Evolutionary conservation across 2,113 vertebrate genomes (phyloP), one percentile per base, ranked within the genome.

Genomic region (Calyptomena viridis): DNA sequence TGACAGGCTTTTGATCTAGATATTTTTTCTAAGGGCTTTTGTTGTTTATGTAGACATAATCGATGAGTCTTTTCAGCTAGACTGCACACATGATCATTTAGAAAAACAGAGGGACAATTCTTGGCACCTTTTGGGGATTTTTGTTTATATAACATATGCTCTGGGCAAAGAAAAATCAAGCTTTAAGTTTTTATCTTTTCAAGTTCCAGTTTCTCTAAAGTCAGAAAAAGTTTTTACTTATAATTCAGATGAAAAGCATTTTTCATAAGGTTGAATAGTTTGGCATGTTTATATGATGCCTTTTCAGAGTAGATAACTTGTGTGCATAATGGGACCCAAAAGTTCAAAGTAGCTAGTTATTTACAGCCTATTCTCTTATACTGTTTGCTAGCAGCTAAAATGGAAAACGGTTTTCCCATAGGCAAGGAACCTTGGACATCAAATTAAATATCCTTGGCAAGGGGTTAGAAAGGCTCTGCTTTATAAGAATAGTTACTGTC

Each of bases 1-100:
- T 97, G 95, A 96, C 91, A 97, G 93, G 93, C 96, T 97, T 97
- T 97, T 97, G 96, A 97, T 97, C 95, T 97, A 95, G 94, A 95
- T 95, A 95, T 94, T 97, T 97, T 97, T 97, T 96, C 91, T 95
- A 96, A 91, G 79, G 77, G 89, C 91, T 96, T 97, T 97, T 96
- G 96, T 97, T 97, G 96, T 97, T 98, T 97, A 96, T 93, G 86
- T 96, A 95, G 96, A 89, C 96, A 97, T 97, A 97, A 98, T 97
- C 96, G 95, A 98, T 97, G 97, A 96, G 95, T 97, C 90, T 95
- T 96, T 97, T 96, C 94, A 95, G 91, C 93, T 97, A 97, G 95
- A 94, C 89, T 97, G 95, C 91, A 96, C 95, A 94, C 91, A 91
- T 94, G 90, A 97, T 93, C 91, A 95, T 95, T 97, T 93, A 97